Conservation (phyloP, 2,888 invertebrate species). For the Cephus rjabovi region DNA sequence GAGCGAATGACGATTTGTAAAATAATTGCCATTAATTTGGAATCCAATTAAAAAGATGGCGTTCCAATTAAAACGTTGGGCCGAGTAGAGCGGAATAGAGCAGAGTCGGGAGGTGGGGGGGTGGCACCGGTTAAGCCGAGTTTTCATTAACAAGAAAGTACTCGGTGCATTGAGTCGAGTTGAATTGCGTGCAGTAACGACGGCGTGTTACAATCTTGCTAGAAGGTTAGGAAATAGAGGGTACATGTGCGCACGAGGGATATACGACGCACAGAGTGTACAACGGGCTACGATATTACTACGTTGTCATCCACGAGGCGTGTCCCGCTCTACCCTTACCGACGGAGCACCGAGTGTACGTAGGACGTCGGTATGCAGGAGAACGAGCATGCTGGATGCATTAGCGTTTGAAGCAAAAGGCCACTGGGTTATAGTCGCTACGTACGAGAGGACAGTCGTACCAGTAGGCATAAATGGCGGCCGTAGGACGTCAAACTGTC, state of each 20-base stretch:
- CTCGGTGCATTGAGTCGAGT: slow-evolving; percentile 14
- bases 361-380: slow-evolving; percentile 19
- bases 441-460: not conserved
- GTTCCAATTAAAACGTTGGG: slow-evolving; percentile 46
- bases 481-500: not conserved
- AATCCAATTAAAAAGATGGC: slow-evolving; percentile 48
- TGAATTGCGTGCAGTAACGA: slow-evolving; percentile 29
- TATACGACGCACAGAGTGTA: not conserved
- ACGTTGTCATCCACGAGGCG: slow-evolving; percentile 6
- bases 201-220: not conserved
- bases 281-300: slow-evolving; percentile 11
- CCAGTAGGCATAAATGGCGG: not conserved
- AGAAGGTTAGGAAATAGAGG: not conserved
- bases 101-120: too few species aligned
- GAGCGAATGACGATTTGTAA: not conserved
- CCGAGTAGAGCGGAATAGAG: slow-evolving; percentile 15
- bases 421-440: not conserved
- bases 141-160: slow-evolving; percentile 55
- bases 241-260: not conserved
- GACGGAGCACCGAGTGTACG: not conserved
- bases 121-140: slow-evolving; percentile 16
- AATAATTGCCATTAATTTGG: slow-evolving; percentile 37
- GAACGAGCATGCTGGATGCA: not conserved
- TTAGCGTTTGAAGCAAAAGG: not conserved
- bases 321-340: not conserved